phyloP scores from a whole-genome alignment of 2,888 invertebrate species.

The Apamea sordens region DNA sequence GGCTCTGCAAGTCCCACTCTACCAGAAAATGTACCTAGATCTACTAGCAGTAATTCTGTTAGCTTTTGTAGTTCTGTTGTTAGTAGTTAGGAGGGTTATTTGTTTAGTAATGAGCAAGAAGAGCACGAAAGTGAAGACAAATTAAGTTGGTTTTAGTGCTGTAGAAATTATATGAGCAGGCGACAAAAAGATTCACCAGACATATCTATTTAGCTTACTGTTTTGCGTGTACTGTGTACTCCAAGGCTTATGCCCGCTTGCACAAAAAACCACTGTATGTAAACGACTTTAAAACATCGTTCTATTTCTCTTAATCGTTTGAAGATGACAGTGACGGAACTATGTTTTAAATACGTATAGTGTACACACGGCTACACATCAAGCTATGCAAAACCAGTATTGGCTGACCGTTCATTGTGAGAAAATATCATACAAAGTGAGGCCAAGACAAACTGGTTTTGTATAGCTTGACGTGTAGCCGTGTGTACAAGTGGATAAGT shows the following conservation, averaged over 20 bases:
- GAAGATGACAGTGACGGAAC: not conserved
- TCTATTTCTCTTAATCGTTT: not conserved
- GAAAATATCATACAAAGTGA: no score
- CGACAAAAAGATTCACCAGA: not conserved
- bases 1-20: constrained; percentile 74
- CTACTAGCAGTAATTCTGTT: constrained; percentile 61
- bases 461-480: no score
- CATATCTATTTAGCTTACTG: not conserved
- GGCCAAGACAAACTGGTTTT: no score
- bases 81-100: constrained; percentile 9
- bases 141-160: constrained; percentile 20
- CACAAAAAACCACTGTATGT: no score
- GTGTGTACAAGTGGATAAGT: no score
- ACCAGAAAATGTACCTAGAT: constrained; percentile 78
- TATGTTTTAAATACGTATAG: not conserved
- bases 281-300: not conserved
- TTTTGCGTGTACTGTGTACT: not conserved
- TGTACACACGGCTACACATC: no score
- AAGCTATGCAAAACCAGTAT: no score
- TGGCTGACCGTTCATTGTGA: no score
- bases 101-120: not conserved
- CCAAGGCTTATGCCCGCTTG: not conserved
- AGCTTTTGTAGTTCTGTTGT: constrained; percentile 20
- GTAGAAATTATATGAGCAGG: not conserved
- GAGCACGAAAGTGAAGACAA: constrained; percentile 44